Percentiles rank a stretch among this genome's conserved stretches.
Conservation (phyloP, 2,797 vertebrate genomes). For the Echeneis naucrates region DNA sequence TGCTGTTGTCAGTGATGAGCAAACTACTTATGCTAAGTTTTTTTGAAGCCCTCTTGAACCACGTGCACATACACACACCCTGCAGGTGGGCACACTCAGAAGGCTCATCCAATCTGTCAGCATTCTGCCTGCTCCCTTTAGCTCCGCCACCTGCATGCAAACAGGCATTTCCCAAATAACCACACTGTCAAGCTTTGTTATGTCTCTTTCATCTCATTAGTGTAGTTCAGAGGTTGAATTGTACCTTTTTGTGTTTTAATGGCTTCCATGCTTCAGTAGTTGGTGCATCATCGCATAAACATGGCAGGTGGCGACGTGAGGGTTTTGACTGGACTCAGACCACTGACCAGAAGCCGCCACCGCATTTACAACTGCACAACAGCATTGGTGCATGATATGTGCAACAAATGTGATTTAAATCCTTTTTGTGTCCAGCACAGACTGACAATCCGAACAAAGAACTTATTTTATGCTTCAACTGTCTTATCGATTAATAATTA, state of each 20-base stretch:
- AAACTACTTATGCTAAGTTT: slow-evolving; percentile 67
- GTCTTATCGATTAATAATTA: too few species aligned
- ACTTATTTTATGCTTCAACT: too few species aligned
- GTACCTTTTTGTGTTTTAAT: background rate
- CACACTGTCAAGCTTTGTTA: background rate
- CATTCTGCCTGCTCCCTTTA: slow-evolving; percentile 31
- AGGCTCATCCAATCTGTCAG: slow-evolving; percentile 66
- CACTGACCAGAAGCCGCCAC: background rate
- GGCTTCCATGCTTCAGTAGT: background rate
- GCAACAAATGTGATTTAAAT: background rate
- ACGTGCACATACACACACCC: background rate
- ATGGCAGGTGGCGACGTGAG: background rate
- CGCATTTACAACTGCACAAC: background rate
- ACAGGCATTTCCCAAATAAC: slow-evolving; percentile 45
- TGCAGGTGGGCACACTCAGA: slow-evolving; percentile 40
- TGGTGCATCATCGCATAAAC: background rate
- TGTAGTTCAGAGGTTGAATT: slow-evolving; percentile 11
- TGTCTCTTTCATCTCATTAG: background rate
- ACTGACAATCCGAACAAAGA: too few species aligned
- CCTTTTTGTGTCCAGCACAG: too few species aligned
- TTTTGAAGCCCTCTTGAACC: slow-evolving; percentile 63
- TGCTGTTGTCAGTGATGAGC: slow-evolving; percentile 49
- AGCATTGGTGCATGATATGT: background rate
- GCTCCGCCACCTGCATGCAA: slow-evolving; percentile 44
- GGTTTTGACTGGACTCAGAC: background rate